phyloP scores from a whole-genome alignment of 2,888 invertebrate species.

The Orchesellides sinensis region DNA sequence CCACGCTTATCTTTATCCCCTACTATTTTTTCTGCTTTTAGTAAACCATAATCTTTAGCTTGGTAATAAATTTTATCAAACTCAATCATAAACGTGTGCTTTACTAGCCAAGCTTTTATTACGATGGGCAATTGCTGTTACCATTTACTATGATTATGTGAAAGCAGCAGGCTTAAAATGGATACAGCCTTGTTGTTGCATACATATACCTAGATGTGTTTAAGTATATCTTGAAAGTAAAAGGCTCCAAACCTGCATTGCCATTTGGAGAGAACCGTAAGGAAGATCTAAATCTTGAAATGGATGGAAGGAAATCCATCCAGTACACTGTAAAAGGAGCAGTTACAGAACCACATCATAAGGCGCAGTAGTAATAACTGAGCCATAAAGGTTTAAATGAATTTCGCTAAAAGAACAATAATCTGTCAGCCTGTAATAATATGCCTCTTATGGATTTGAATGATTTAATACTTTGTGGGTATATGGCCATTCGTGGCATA shows the following conservation, averaged over 20 bases:
- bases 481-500: too few relatives aligned
- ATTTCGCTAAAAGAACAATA: not conserved
- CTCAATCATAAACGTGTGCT: conserved; percentile 25
- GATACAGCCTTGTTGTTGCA: not conserved
- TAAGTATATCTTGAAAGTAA: not conserved
- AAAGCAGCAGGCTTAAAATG: conserved; percentile 1
- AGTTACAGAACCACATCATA: too few relatives aligned
- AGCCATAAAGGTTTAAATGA: not conserved
- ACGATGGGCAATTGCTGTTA: conserved; percentile 23
- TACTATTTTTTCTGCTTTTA: not conserved
- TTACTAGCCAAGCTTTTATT: not conserved
- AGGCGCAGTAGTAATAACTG: not conserved
- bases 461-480: too few relatives aligned
- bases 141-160: conserved; percentile 32
- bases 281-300: not conserved
- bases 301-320: not conserved
- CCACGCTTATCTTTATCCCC: not conserved
- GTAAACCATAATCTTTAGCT: not conserved
- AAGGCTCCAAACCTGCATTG: not conserved
- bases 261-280: not conserved
- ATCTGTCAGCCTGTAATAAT: too few relatives aligned
- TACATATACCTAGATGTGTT: too few relatives aligned
- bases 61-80: conserved; percentile 41
- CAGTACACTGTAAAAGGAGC: too few relatives aligned
- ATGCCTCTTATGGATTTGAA: not conserved